These are phyloP conservation scores for Hipposideros larvatus DNA, from an alignment of 2,797 vertebrate genomes.

Conservation along the genomic window DNA sequence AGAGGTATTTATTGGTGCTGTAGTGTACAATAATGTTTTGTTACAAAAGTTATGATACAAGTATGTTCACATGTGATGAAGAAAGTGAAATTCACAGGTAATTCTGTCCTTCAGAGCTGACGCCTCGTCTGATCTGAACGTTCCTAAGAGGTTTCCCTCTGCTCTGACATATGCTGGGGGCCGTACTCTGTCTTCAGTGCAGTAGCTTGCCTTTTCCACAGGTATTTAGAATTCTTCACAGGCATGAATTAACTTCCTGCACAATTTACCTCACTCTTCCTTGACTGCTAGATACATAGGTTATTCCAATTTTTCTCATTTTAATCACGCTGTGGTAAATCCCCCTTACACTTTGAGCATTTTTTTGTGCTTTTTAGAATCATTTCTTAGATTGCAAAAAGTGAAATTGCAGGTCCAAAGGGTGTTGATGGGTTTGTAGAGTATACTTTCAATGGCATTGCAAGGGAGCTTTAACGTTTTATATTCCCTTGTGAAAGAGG, in stretches of 20 bases:
- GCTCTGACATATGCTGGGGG: fast-evolving
- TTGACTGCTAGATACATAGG: neutral
- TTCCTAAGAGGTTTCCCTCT: fast-evolving
- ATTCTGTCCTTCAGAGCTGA: neutral
- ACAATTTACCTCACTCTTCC: neutral
- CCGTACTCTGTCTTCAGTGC: fast-evolving
- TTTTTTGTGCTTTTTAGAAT: neutral
- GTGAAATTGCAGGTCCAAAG: neutral
- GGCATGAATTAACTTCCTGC: neutral
- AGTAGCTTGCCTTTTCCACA: neutral
- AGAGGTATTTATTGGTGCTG: neutral
- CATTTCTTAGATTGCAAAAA: neutral
- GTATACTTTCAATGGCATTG: neutral
- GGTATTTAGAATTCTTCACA: neutral
- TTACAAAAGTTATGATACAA: neutral
- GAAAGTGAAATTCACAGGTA: neutral
- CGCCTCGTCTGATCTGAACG: fast-evolving
- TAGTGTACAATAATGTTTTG: neutral
- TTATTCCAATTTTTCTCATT: neutral
- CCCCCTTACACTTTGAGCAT: fast-evolving
- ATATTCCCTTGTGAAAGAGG: neutral
- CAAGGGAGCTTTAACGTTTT: neutral
- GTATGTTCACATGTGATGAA: neutral
- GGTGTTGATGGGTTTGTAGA: neutral
- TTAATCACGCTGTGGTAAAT: neutral